Evolutionary conservation across 2,888 invertebrate species (phyloP), one percentile per base, ranked within the genome.

Genomic region (Thecocarcelia acutangulata): DNA sequence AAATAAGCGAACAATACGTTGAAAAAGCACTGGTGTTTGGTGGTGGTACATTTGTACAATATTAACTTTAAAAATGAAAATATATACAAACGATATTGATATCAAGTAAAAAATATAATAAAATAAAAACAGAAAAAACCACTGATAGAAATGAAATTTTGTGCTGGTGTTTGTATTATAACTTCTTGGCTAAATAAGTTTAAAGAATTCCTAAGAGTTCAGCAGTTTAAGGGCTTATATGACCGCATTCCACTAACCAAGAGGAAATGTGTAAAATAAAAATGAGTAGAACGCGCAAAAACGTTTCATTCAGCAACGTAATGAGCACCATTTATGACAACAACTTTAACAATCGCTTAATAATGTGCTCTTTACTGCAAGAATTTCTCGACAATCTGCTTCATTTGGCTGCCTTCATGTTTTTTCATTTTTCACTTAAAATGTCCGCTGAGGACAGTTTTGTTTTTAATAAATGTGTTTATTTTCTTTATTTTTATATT

Each of bases 371-470:
- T n/a, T 2, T 15, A 0, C 0, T 12, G 48, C n/a, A n/a, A n/a
- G n/a, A n/a, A n/a, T 46, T 59, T 54, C 33, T 46, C 3, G 12
- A 61, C 73, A 73, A 69, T 73, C 48, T 63, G 69, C 73, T 63
- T 58, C 68, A 80, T 72, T 76, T 61, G 52, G 64, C 37, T 73
- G n/a, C 46, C 46, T 40, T 1, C 9, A 21, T 42, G 17, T 68
- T 59, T 42, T 28, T 63, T 54, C 42, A 15, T 44, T 69, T 54
- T 56, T 74, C 33, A 52, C 6, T 64, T 63, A 56, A 64, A 75
- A 79, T 79, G 78, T 66, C 78, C 78, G 46, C 17, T 37, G 72
- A 73, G 78, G 59, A 79, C 78, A 79, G 46, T 79, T 77, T 70
- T 46, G 44, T 52, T 19, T 52, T 19, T 73, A 28, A 73, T 73